Conservation (phyloP, 2,888 invertebrate genomes). For the Lypha dubia region DNA sequence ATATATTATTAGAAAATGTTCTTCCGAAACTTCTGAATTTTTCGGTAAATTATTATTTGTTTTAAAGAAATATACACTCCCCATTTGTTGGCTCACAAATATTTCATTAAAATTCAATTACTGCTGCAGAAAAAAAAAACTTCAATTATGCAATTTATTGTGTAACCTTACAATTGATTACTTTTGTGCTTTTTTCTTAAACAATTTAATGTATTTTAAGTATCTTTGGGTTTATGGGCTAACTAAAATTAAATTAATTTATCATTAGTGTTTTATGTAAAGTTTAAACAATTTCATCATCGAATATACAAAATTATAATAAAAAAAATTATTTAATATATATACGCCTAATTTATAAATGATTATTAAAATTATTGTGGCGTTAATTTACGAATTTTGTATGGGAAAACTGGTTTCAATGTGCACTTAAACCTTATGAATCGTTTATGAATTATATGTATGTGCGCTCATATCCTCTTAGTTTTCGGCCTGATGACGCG, state of each 20-base stretch:
- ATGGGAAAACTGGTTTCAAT: too few relatives aligned
- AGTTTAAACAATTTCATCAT: not conserved
- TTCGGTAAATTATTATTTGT: not conserved
- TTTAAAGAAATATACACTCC: not conserved
- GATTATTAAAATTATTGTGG: too few relatives aligned
- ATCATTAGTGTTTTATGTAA: not conserved
- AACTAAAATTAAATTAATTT: conserved; percentile 6
- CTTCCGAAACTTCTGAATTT: not conserved
- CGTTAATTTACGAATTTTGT: too few relatives aligned
- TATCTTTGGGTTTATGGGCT: not conserved
- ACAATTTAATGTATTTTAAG: not conserved
- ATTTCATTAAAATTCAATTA: not conserved
- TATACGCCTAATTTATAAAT: too few relatives aligned
- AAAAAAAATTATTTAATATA: not conserved
- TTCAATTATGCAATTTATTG: conserved; percentile 3
- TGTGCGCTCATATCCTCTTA: too few relatives aligned
- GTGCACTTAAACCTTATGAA: too few relatives aligned
- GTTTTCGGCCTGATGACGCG: too few relatives aligned
- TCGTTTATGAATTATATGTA: too few relatives aligned
- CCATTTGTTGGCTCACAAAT: not conserved
- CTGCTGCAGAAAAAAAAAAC: not conserved
- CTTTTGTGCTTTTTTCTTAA: not conserved
- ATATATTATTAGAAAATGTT: too few relatives aligned
- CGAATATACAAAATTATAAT: not conserved
- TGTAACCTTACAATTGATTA: conserved; percentile 7